Evolutionary conservation across 2,113 vertebrate genomes (phyloP), one percentile per base, ranked within the genome.

Genomic region (Donacobius atricapilla): DNA sequence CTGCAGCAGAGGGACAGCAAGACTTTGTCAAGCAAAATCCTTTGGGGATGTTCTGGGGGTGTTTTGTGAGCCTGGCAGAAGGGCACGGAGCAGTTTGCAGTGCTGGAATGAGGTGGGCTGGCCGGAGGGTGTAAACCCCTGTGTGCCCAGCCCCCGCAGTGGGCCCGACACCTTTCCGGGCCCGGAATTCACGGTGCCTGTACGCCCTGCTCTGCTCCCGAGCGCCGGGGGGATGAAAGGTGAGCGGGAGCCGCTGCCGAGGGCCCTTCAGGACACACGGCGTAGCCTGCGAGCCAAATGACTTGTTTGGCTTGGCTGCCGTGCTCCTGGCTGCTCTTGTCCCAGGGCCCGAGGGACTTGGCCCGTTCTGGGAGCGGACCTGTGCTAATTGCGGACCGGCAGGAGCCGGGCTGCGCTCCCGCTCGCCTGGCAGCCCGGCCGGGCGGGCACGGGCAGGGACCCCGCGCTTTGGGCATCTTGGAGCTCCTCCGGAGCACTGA

Each of bases 281-380:
- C 2, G 40, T 64, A 3, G 95, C 92, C 94, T 82, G 40, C 4
- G 12, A 82, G 90, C 95, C 95, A 95, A 72, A 40, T 19, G 28
- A 23, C 40, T 93, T 97, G 94, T 97, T 97, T 94, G 90, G 65
- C 44, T 97, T 97, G 96, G 95, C 94, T 45, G 85, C 85, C 1
- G n/a, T 45, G 56, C 78, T 95, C 24, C 78, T 80, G 96, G 82
- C 94, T 58, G 87, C 93, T 91, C 87, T 25, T 3, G 73, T 82
- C 90, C 61, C 39, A 2, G 53, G 81, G 65, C 96, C 93, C 4
- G 73, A 85, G 96, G 92, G 95, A 96, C 25, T 60, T 71, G 31
- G 60, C 48, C 78, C 65, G 69, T 39, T 78, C 15, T 84, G 81
- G 92, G 95, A 93, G 60, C 28, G 69, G 94, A 93, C 85, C 92